phyloP scores from a whole-genome alignment of 2,888 invertebrate genomes.

The Apamea crenata region DNA sequence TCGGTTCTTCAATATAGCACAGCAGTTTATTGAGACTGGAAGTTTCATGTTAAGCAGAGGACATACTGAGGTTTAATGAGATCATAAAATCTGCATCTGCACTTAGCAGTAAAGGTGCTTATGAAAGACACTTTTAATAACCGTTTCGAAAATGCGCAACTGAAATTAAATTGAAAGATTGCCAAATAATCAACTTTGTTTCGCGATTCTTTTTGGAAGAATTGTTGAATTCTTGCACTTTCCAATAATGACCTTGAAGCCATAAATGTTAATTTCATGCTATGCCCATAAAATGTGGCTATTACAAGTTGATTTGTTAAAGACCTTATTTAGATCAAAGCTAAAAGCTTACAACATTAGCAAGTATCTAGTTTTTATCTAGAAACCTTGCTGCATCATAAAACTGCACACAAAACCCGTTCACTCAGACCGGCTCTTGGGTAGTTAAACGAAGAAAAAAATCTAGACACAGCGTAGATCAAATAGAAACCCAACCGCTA shows the following conservation, averaged over 20 bases:
- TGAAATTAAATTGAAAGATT: slow-evolving; percentile 54
- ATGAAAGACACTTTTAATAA: slow-evolving; percentile 46
- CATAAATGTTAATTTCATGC: slow-evolving; percentile 31
- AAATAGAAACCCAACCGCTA: slow-evolving; percentile 17
- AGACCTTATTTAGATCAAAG: slow-evolving; percentile 10
- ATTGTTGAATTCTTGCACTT: slow-evolving; percentile 42
- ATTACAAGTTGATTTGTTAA: slow-evolving; percentile 6
- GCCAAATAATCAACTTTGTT: slow-evolving; percentile 46
- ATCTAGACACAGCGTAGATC: slow-evolving; percentile 29
- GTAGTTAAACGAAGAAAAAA: slow-evolving; percentile 10
- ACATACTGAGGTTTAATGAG: slow-evolving; percentile 1
- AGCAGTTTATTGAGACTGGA: slow-evolving; percentile 13
- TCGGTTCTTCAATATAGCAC: neutral
- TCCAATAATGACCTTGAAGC: slow-evolving; percentile 43
- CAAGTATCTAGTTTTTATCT: slow-evolving; percentile 29
- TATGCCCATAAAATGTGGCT: slow-evolving; percentile 16
- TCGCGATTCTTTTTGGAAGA: slow-evolving; percentile 35
- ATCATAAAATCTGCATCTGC: slow-evolving; percentile 21
- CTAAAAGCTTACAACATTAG: slow-evolving; percentile 29
- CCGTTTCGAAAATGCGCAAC: slow-evolving; percentile 42
- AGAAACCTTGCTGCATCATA: slow-evolving; percentile 37
- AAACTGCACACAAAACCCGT: slow-evolving; percentile 40
- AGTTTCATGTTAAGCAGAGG: neutral
- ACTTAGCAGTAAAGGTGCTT: slow-evolving; percentile 27
- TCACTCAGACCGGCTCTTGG: slow-evolving; percentile 7